Conservation (phyloP, 2,888 invertebrate genomes). For the Cabera pusaria region DNA sequence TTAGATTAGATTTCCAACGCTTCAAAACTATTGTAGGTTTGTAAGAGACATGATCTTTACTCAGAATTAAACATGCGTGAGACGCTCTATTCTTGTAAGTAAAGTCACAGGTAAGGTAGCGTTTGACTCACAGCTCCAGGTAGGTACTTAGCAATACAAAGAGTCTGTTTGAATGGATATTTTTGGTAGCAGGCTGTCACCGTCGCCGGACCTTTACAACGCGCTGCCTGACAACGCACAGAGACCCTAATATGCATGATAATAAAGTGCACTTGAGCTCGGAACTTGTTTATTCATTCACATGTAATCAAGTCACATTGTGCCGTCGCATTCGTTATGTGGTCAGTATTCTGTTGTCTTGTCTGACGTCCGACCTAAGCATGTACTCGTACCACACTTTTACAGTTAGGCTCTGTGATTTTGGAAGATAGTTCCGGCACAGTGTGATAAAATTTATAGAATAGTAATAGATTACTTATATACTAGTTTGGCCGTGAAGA, state of each 20-base stretch:
- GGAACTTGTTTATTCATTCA: slow-evolving; percentile 51
- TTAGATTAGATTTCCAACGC: too few species aligned
- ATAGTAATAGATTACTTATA: too few species aligned
- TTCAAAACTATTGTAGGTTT: too few species aligned
- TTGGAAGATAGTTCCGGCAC: slow-evolving; percentile 1
- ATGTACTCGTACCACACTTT: too few species aligned
- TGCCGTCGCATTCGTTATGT: slow-evolving; percentile 29
- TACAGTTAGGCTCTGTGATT: slow-evolving; percentile 13
- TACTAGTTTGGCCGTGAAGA: too few species aligned
- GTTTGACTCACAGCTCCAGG: slow-evolving; percentile 28
- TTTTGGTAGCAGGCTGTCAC: slow-evolving; percentile 35
- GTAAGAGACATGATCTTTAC: too few species aligned
- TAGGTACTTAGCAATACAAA: slow-evolving; percentile 24
- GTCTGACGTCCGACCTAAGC: slow-evolving; percentile 6
- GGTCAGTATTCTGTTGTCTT: slow-evolving; percentile 22
- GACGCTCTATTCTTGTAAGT: slow-evolving; percentile 9
- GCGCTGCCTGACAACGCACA: slow-evolving; percentile 6
- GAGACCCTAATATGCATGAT: slow-evolving; percentile 45
- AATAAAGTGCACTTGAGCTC: slow-evolving; percentile 52
- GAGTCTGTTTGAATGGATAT: slow-evolving; percentile 28
- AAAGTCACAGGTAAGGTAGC: slow-evolving; percentile 26
- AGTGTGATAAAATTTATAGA: too few species aligned
- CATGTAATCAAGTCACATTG: slow-evolving; percentile 53
- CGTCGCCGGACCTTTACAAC: slow-evolving; percentile 21
- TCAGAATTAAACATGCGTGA: slow-evolving; percentile 12